Evolutionary conservation across 2,797 vertebrate genomes (phyloP).

Genomic region (Sebastes elongatus): DNA sequence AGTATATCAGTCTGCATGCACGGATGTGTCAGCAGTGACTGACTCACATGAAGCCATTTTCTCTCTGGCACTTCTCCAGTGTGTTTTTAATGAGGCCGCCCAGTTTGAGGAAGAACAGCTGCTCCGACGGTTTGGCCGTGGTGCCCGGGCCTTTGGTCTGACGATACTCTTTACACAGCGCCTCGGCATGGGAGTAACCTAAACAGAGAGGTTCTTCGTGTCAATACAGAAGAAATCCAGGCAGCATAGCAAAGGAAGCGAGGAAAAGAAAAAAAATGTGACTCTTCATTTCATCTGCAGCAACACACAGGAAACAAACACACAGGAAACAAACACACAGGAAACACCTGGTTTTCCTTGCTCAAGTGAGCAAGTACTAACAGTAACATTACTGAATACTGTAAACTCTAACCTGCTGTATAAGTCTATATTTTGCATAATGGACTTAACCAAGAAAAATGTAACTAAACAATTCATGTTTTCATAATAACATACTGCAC

Average conservation of each 20-base stretch:
- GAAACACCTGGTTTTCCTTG: neutral
- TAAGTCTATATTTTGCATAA: neutral
- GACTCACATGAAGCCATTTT: conserved; percentile 98
- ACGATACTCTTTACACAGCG: conserved; percentile 95
- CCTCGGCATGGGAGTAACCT: conserved; percentile 92
- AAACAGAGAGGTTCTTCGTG: neutral
- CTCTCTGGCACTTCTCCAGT: conserved; percentile 95
- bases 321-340: neutral
- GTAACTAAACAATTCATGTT: neutral
- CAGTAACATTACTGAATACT: neutral
- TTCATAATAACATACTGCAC: neutral
- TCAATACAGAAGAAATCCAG: neutral
- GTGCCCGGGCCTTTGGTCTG: conserved; percentile 95
- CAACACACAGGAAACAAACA: neutral
- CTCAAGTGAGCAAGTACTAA: neutral
- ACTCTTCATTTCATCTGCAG: neutral
- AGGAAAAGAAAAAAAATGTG: neutral
- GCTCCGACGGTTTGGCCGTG: conserved; percentile 95
- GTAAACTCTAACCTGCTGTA: neutral
- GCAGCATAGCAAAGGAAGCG: neutral
- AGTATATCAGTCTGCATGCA: neutral
- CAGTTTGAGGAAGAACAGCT: conserved; percentile 95
- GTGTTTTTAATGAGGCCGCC: conserved; percentile 91
- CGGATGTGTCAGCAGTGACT: no score
- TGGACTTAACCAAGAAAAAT: neutral